Base-by-base conservation (phyloP, 2,797 vertebrate species). In the Lophotriccus pileatus region DNA sequence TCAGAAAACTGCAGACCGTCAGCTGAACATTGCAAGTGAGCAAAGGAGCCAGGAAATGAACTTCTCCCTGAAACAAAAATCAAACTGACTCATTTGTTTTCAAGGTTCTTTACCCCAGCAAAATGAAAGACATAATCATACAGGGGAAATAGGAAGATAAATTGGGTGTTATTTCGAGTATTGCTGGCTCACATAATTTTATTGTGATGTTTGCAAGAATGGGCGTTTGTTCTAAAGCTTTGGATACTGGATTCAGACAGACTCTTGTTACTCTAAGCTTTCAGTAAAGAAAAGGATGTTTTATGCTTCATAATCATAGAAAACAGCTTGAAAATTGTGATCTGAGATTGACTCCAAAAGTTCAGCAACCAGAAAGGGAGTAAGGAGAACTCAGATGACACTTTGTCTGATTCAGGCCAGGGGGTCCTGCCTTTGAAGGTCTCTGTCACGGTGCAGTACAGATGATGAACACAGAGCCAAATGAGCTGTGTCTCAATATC, bases 41-140 rank as follows among this genome's bases (percentile, higher is more conserved):
- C 44, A 47, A 76, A 73, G 70, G 70, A 93, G 52, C 63, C 80
- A 87, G 94, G 86, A 96, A 95, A 88, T 87, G 9, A 94, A 95
- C 83, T 87, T 95, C 52, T 89, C 43, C 73, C 68, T 37, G 64
- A 96, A 95, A 91, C 82, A 93, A 94, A 96, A 96, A 94, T 90
- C 93, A 90, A 75, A 97, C 80, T 87, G 95, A 95, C 93, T 97
- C 95, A 94, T 95, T 96, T 96, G 89, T 94, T 96, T 96, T 92
- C 94, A 88, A 88, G 91, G 92, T 94, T 93, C 84, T 90, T 75
- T 84, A 90, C 64, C 37, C 70, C 64, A 90, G 89, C 18, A 14
- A 94, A 95, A 94, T 91, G 87, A 96, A 94, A 90, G 95, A 67
- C 85, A 86, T 96, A 94, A 96, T 95, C 95, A 94, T 77, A 90